Evolutionary conservation across 2,888 invertebrate genomes (phyloP).

Genomic region (Dynastes tityus): DNA sequence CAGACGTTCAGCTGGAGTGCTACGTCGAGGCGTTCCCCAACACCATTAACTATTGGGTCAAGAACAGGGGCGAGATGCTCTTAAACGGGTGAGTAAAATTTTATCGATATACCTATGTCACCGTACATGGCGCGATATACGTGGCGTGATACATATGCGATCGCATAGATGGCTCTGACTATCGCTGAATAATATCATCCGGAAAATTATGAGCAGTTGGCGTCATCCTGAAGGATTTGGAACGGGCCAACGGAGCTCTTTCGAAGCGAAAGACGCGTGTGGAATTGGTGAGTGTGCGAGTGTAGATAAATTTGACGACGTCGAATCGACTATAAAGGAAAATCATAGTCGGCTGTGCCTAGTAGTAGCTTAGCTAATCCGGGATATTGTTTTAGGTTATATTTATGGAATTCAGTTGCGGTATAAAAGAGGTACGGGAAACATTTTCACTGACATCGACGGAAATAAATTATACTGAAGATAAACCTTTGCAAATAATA

Average conservation of each 20-base stretch:
- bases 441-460: slow-evolving; percentile 4
- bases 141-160: slow-evolving; percentile 34
- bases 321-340: slow-evolving; percentile 33
- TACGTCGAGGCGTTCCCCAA: slow-evolving; percentile 91
- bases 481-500: background rate
- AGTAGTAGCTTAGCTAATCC: slow-evolving; percentile 7
- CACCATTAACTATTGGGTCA: slow-evolving; percentile 86
- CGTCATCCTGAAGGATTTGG: slow-evolving; percentile 18
- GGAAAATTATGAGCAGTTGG: slow-evolving; percentile 21
- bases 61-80: slow-evolving; percentile 85
- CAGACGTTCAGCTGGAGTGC: slow-evolving; percentile 89
- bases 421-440: background rate
- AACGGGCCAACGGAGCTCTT: background rate
- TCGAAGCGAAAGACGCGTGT: background rate
- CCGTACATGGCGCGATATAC: slow-evolving; percentile 10
- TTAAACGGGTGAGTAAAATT: slow-evolving; percentile 80
- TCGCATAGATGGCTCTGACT: slow-evolving; percentile 15
- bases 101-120: slow-evolving; percentile 9
- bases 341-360: slow-evolving; percentile 14
- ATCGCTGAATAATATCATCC: slow-evolving; percentile 40
- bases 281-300: slow-evolving; percentile 8
- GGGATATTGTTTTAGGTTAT: slow-evolving; percentile 33
- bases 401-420: slow-evolving; percentile 32
- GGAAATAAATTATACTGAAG: background rate
- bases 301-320: slow-evolving; percentile 36